A percentile compares a stretch with the other conserved stretches of the same genome.
Conservation (phyloP, 2,888 invertebrate species). For the Pseudococcus viburni region DNA sequence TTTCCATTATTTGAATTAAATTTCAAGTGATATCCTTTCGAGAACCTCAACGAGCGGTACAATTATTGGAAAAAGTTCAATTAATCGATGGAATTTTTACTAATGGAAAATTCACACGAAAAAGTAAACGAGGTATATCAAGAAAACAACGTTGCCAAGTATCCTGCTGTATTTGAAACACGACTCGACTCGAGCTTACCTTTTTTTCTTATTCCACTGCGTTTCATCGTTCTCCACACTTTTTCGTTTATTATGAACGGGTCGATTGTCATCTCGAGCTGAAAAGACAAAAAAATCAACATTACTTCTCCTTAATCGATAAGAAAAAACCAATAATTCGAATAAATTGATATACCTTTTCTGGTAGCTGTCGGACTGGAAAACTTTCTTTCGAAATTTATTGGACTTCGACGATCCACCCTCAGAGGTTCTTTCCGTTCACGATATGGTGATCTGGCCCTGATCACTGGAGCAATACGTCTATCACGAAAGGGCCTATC, state of each 20-base stretch:
- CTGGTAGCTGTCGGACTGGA: slow-evolving; percentile 41
- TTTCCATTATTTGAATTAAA: neutral
- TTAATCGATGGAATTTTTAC: neutral
- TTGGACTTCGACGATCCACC: neutral
- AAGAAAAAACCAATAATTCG: no score
- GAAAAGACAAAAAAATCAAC: neutral
- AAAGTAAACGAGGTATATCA: neutral
- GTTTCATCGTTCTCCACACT: slow-evolving; percentile 62
- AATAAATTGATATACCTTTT: neutral
- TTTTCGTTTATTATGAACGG: slow-evolving; percentile 39
- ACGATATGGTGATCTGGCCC: slow-evolving; percentile 41
- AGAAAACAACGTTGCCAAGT: neutral
- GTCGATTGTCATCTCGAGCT: slow-evolving; percentile 61
- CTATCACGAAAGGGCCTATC: slow-evolving; percentile 40
- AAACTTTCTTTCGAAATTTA: slow-evolving; percentile 49
- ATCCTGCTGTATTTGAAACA: neutral
- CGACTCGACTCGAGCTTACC: neutral
- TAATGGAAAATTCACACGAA: neutral
- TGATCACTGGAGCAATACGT: neutral
- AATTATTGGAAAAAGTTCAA: neutral
- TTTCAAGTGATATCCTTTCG: neutral
- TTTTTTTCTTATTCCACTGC: slow-evolving; percentile 60
- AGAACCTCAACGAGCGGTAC: neutral
- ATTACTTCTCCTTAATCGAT: neutral
- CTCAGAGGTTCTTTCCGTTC: slow-evolving; percentile 58